Conservation (phyloP, 2,797 vertebrate genomes). For the Lacerta agilis region DNA sequence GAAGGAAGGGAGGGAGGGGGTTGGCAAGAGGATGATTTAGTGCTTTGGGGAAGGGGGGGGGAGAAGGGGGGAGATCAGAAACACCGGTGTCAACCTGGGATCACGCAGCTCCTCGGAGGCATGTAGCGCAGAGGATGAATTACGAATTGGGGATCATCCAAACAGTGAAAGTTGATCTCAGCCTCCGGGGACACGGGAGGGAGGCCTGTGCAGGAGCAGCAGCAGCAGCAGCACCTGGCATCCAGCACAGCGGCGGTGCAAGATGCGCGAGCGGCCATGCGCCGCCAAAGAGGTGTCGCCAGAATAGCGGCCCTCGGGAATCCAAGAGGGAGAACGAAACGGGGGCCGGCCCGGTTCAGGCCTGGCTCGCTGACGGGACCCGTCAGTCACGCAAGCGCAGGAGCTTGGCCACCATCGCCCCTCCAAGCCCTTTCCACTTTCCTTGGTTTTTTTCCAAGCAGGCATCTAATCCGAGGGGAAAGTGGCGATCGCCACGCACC, state of each 20-base stretch:
- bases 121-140: conserved; percentile 15
- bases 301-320: background rate
- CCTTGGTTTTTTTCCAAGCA: conserved; percentile 12
- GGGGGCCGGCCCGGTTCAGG: conserved; percentile 33
- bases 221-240: background rate
- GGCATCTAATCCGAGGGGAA: conserved; percentile 36
- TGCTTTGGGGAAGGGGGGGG: conserved; percentile 28
- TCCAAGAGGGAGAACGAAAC: conserved; percentile 46
- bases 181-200: conserved; percentile 42
- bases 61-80: conserved; percentile 6
- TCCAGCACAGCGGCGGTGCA: conserved; percentile 5
- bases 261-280: background rate
- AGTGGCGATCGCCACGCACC: conserved; percentile 75
- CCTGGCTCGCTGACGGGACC: conserved; percentile 46
- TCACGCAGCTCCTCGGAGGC: conserved; percentile 38
- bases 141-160: conserved; percentile 45
- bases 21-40: background rate
- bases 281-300: background rate
- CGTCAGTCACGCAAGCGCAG: conserved; percentile 74
- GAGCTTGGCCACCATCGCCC: conserved; percentile 66
- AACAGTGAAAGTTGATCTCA: conserved; percentile 39
- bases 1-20: background rate
- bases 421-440: conserved; percentile 58
- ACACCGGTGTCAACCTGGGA: conserved; percentile 5
- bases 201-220: conserved; percentile 26